Evolutionary conservation across 2,113 vertebrate genomes (phyloP).

Genomic region (Lethenteron camtschaticum): DNA sequence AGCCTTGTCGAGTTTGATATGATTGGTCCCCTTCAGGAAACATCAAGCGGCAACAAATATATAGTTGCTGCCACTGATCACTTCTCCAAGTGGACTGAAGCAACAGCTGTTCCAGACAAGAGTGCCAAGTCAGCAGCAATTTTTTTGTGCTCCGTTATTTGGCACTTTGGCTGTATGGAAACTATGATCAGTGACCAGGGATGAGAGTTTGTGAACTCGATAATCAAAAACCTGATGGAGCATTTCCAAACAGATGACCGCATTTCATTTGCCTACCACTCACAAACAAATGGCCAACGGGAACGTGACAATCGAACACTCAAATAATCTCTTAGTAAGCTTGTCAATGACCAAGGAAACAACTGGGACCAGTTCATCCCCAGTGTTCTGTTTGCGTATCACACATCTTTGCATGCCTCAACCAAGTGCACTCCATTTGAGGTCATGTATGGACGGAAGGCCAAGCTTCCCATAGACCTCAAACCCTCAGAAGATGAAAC

Average conservation of each 20-base stretch:
- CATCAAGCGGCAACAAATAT: not conserved
- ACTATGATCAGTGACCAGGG: not conserved
- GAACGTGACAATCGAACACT: constrained; percentile 1
- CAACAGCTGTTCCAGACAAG: not conserved
- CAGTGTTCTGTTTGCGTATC: not conserved
- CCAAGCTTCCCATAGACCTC: constrained; percentile 2
- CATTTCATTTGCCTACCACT: not conserved
- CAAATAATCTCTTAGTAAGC: not conserved
- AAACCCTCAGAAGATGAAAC: not conserved
- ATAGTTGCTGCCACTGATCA: not conserved
- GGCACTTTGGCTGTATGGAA: not conserved
- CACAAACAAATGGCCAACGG: not conserved
- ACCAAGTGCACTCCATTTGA: not conserved
- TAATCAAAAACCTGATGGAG: not conserved
- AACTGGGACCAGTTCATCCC: not conserved
- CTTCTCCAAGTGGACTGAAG: not conserved
- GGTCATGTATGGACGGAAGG: not conserved
- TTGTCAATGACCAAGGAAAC: not conserved
- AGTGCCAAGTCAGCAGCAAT: not conserved
- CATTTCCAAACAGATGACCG: not conserved
- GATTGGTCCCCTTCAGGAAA: not conserved
- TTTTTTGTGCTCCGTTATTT: not conserved
- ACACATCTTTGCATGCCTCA: constrained; percentile 1
- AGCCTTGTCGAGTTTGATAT: not conserved
- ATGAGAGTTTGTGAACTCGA: not conserved